Percentiles rank a stretch among this genome's conserved stretches.
Evolutionary conservation across 2,797 vertebrate species (phyloP).

Genomic region (Gallinago stenura): DNA sequence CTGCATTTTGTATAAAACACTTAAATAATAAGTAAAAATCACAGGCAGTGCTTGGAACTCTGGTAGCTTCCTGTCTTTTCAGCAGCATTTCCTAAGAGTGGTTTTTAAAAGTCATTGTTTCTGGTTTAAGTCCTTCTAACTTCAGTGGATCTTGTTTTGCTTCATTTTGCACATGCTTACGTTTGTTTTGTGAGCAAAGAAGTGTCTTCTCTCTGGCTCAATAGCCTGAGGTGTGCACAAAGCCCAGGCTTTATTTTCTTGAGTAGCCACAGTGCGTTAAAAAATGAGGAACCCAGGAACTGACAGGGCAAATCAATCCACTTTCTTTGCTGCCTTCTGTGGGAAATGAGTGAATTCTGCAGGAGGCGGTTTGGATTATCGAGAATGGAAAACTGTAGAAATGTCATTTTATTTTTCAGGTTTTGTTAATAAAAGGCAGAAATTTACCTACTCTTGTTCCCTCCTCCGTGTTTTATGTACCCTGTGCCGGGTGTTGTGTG

Average conservation of each 20-base stretch:
- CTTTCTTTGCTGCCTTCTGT: not conserved
- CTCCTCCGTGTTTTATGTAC: not conserved
- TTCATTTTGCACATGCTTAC: not conserved
- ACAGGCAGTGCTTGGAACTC: not conserved
- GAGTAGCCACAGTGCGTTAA: not conserved
- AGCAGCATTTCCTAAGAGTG: not conserved
- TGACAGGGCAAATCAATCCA: not conserved
- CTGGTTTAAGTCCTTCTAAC: not conserved
- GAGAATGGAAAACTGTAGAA: rapidly evolving
- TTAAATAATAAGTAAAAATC: not conserved
- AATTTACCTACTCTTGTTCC: not conserved
- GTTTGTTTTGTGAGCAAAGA: not conserved
- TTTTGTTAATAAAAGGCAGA: not conserved
- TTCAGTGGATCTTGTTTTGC: not conserved
- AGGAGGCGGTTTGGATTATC: not conserved
- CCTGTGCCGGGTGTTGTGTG: not conserved
- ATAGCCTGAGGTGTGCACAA: not conserved
- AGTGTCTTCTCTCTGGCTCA: not conserved
- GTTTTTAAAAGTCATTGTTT: not conserved
- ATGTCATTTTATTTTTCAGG: not conserved
- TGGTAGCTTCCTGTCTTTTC: not conserved
- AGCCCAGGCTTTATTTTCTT: not conserved
- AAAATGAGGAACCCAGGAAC: not conserved
- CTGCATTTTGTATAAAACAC: not conserved
- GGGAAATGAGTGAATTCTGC: not conserved